Conservation (phyloP, 2,888 invertebrate species). For the Apamea anceps region DNA sequence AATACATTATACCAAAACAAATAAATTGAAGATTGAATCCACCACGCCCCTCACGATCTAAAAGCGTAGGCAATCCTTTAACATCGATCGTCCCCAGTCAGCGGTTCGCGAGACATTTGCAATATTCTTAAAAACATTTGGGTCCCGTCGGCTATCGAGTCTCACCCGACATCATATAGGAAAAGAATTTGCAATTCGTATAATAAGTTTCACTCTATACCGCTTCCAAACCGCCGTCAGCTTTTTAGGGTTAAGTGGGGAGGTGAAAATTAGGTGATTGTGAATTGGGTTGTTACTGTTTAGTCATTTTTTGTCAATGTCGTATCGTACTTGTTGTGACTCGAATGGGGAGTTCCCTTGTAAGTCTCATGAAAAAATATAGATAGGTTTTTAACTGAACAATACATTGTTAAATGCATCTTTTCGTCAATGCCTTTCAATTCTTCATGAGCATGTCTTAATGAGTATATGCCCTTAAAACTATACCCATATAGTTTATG, state of each 20-base stretch:
- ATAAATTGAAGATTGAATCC: slow-evolving; percentile 72
- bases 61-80: slow-evolving; percentile 82
- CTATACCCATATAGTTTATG: neutral
- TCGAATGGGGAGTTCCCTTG: neutral
- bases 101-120: slow-evolving; percentile 82
- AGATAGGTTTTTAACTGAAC: neutral
- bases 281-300: slow-evolving; percentile 9
- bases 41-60: slow-evolving; percentile 73
- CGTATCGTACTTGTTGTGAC: neutral
- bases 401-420: neutral
- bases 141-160: slow-evolving; percentile 73
- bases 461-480: neutral
- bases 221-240: slow-evolving; percentile 42
- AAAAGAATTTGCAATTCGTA: slow-evolving; percentile 78
- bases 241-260: slow-evolving; percentile 52
- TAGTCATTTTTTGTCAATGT: neutral
- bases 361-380: neutral
- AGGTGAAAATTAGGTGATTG: slow-evolving; percentile 43
- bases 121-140: slow-evolving; percentile 86
- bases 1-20: slow-evolving; percentile 68
- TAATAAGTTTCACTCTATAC: slow-evolving; percentile 75
- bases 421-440: neutral
- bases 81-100: slow-evolving; percentile 79
- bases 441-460: neutral
- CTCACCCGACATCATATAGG: slow-evolving; percentile 75